These are phyloP conservation scores for Antitype chi DNA, from an alignment of 2,888 invertebrate species.

Conservation along the genomic window DNA sequence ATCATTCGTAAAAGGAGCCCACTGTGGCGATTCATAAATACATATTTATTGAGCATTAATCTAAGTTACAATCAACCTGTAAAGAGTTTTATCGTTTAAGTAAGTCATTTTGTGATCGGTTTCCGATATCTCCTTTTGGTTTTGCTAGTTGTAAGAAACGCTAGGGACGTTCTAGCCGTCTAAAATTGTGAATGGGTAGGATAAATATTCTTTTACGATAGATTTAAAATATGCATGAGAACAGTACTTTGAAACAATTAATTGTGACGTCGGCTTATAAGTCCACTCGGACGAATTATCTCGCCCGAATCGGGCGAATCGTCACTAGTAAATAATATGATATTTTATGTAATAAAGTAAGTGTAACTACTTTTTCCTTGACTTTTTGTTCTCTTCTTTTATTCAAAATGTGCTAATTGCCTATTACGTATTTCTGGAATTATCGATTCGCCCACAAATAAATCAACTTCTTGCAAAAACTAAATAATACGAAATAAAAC, in stretches of 20 bases:
- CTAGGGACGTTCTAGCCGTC: background rate
- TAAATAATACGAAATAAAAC: too few species aligned
- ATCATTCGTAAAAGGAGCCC: conserved; percentile 23
- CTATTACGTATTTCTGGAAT: too few species aligned
- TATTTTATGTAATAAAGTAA: too few species aligned
- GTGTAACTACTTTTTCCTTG: too few species aligned
- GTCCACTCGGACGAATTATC: too few species aligned
- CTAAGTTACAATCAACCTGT: conserved; percentile 3
- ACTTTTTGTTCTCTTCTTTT: too few species aligned
- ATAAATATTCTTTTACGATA: background rate
- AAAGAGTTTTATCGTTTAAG: conserved; percentile 18
- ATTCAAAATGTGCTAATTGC: too few species aligned
- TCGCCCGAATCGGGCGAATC: too few species aligned
- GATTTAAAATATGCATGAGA: background rate
- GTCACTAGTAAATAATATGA: too few species aligned
- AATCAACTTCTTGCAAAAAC: too few species aligned
- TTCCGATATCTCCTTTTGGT: conserved; percentile 13
- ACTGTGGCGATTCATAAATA: conserved; percentile 37
- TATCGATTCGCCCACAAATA: too few species aligned
- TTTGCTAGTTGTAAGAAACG: background rate
- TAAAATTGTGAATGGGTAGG: background rate
- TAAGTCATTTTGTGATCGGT: conserved; percentile 24
- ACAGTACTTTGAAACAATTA: background rate
- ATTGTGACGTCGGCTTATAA: too few species aligned
- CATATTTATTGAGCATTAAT: conserved; percentile 37